Base-by-base conservation (phyloP, 2,888 invertebrate genomes). In the Myopa tessellatipennis region DNA sequence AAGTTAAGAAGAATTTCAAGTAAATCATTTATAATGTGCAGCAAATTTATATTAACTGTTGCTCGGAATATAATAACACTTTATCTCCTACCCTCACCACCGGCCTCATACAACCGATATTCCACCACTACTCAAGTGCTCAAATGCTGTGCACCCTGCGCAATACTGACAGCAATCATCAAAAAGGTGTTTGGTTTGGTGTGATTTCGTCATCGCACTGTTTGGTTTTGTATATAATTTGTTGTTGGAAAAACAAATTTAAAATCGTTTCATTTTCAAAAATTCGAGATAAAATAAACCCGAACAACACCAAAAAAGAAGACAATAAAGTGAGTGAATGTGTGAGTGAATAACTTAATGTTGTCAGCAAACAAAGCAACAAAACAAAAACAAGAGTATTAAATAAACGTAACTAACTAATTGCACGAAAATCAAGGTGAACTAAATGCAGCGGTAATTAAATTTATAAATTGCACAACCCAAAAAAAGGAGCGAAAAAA, bases 261-360 rank as follows among this genome's bases (percentile, higher is more conserved):
- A 38, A 65, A 74, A 50, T 26, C 52, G 38, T 70, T 50, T 70
- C 69, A 70, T 34, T 70, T 36, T 75, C 70, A 79, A 79, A 70
- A 14, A 68, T 60, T 75, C 36, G 76, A 68, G 55, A 18, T 74
- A 67, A 71, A 76, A 63, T 61, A 73, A 36, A 73, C 26, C 26
- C 36, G 34, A 26, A 72, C 78, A 77, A 78, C 76, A 12, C 76
- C 77, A 71, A 63, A 50, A 73, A 73, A 73, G 73, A 73, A 73
- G 73, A 73, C 38, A 61, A 45, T 38, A 73, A 73, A 18, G 26
- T 8, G 36, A 52, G 70, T 38, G 71, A 60, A 74, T 58, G 71
- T 55, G 38, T 65, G 50, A 73, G 18, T 63, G 74, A 63, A 74
- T 74, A 52, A 65, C 63, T 65, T 34, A 45, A 50, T 55, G 55